Base-by-base conservation (phyloP, 2,888 invertebrate genomes). In the Andrena bicolor region DNA sequence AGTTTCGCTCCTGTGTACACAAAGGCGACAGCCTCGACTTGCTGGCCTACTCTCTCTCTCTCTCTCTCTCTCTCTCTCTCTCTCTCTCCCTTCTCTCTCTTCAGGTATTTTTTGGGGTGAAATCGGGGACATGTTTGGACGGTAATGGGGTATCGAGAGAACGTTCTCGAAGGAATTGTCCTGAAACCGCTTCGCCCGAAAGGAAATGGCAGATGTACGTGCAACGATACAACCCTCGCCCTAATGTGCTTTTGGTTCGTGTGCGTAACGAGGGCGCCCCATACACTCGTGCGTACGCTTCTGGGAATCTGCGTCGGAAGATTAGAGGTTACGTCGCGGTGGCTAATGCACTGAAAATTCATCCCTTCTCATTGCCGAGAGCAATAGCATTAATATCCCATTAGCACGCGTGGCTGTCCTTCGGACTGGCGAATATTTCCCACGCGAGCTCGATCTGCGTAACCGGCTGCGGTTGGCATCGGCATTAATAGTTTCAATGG, bases 221-320 rank as follows among this genome's bases (percentile, higher is more conserved):
- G 20, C 20, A 28, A 16, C 13, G 28, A 4, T 23, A 56, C 56
- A 13, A n/a, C 35, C 4, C 60, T 75, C 35, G 69, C 35, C 32
- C 5, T 30, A 32, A 61, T 48, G 23, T 41, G 64, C 49, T 60
- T 49, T 26, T 16, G 71, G 32, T 32, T 2, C 26, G 23, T 2
- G 16, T 16, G n/a, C 23, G 32, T 7, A 13, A 49, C 26, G 56
- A 2, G 20, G 32, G 2, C 35, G 10, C 48, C 20, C n/a, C 23
- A 16, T 10, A 28, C 23, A 35, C 35, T 26, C 20, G 41, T 53
- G 53, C 13, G 32, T 53, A 6, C 5, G 41, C 23, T 8, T 2
- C 63, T 20, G 63, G 71, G 79, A 79, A 77, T 76, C 53, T 63
- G 64, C 66, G 65, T 76, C 70, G 68, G 75, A 64, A 64, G 83